Evolutionary conservation across 2,113 vertebrate genomes (phyloP).

Genomic region (Anguilla rostrata): DNA sequence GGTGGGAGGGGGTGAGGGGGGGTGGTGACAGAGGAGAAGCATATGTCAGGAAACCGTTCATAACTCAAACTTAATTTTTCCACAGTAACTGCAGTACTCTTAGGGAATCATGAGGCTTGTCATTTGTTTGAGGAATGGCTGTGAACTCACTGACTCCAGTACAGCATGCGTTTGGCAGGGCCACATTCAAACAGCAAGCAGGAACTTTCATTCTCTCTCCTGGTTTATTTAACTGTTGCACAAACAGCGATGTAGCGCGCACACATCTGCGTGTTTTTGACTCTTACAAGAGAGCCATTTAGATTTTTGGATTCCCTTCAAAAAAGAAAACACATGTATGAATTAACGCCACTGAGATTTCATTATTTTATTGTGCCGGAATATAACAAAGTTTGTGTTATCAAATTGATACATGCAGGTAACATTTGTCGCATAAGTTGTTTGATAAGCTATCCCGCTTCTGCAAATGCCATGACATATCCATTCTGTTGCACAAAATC

Average conservation of each 20-base stretch:
- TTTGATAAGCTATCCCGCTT: neutral
- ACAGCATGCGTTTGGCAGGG: slow-evolving; percentile 8
- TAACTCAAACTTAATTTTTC: slow-evolving; percentile 22
- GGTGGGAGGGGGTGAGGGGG: neutral
- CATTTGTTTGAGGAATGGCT: slow-evolving; percentile 26
- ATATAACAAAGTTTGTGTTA: neutral
- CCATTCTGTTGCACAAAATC: neutral
- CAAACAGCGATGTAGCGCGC: neutral
- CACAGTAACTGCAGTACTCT: slow-evolving; percentile 8
- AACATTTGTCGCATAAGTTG: neutral
- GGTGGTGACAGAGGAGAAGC: neutral
- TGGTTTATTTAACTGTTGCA: neutral
- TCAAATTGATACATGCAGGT: neutral
- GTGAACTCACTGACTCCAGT: slow-evolving; percentile 26
- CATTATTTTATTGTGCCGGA: neutral
- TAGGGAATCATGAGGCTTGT: slow-evolving; percentile 15
- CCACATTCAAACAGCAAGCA: neutral
- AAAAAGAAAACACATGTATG: neutral
- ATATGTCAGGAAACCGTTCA: slow-evolving; percentile 1
- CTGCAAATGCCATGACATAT: neutral
- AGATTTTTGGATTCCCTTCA: neutral
- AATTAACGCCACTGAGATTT: neutral
- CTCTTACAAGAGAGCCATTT: neutral
- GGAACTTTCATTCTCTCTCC: neutral
- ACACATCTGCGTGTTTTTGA: neutral